Evolutionary conservation across 1,140 invertebrate genomes (phyloP), one percentile per base, ranked within the genome.

Genomic region (Paramacrobiotus metropolitanus): DNA sequence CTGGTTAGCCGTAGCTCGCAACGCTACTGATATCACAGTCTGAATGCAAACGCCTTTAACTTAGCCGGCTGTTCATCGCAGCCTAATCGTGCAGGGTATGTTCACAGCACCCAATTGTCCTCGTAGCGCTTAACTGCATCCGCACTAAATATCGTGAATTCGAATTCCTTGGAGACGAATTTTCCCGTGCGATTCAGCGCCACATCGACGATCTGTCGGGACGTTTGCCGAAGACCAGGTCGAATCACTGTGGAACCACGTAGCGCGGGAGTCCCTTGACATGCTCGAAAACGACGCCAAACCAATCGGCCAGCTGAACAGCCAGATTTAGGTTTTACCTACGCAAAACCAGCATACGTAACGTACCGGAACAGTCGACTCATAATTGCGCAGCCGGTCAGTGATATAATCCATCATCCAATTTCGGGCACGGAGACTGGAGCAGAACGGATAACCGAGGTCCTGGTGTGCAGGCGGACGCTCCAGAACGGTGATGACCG

Each of bases 391-490:
- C 1, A 94, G 72, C n/a, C 90, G 77, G 65, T 79, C 75, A 66
- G 77, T 77, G 48, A 83, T 80, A 70, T 89, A 93, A 69, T 88
- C 82, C 64, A 85, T 79, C 69, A 97, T 77, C 94, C 94, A 99
- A 74, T 91, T 82, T 55, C 94, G 94, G 65, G 85, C 79, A 64
- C 94, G 77, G 60, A 99, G 77, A 78, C 98, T 98, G 59, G 75
- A 78, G 76, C 93, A 96, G 59, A 99, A 69, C 9, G 95, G 87
- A 80, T 98, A 93, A 0, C 92, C 94, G 24, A 98, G 76, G 74
- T 97, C 92, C 75, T 98, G 91, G 60, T 77, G 80, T 2, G 80
- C 76, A 59, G 86, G 78, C 59, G 97, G 84, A 59, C 83, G 81
- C 62, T 80, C 79, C 65, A 98, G 71, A 44, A 90, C 66, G 2